These are phyloP conservation scores for Samia ricini DNA, from an alignment of 1,140 invertebrate species.

Conservation along the genomic window DNA sequence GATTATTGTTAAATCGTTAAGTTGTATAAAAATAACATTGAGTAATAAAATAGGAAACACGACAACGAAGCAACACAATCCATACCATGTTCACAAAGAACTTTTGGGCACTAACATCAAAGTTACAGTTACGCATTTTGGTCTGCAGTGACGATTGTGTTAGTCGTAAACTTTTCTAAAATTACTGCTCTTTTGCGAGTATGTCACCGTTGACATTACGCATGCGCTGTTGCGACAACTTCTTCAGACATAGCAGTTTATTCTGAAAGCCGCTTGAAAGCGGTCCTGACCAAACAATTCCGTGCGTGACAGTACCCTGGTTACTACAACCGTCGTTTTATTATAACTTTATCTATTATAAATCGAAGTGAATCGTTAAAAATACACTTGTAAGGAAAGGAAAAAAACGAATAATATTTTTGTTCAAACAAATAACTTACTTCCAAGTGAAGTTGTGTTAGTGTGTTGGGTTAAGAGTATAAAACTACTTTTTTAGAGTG, in stretches of 20 bases:
- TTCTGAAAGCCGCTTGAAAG: slow-evolving; percentile 17
- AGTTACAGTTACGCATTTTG: not conserved
- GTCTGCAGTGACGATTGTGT: not conserved
- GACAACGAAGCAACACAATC: too few relatives aligned
- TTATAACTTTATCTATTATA: not conserved
- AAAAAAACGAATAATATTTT: not conserved
- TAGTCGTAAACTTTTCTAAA: not conserved
- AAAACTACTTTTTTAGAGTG: not conserved
- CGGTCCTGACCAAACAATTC: slow-evolving; percentile 6
- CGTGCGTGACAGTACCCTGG: not conserved
- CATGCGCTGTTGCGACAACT: slow-evolving; percentile 19
- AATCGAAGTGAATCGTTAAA: not conserved
- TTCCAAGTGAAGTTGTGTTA: not conserved
- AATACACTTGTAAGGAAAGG: too few relatives aligned
- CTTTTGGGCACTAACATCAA: not conserved
- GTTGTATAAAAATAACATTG: too few relatives aligned
- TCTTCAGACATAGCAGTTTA: slow-evolving; percentile 21
- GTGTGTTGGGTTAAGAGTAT: not conserved
- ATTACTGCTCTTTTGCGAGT: not conserved
- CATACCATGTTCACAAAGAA: not conserved
- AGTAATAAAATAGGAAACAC: too few relatives aligned
- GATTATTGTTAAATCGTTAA: too few relatives aligned
- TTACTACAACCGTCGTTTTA: not conserved
- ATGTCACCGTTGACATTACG: not conserved
- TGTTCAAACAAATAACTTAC: not conserved